Base-by-base conservation (phyloP, 2,888 invertebrate species). In the Dasypolia templi region DNA sequence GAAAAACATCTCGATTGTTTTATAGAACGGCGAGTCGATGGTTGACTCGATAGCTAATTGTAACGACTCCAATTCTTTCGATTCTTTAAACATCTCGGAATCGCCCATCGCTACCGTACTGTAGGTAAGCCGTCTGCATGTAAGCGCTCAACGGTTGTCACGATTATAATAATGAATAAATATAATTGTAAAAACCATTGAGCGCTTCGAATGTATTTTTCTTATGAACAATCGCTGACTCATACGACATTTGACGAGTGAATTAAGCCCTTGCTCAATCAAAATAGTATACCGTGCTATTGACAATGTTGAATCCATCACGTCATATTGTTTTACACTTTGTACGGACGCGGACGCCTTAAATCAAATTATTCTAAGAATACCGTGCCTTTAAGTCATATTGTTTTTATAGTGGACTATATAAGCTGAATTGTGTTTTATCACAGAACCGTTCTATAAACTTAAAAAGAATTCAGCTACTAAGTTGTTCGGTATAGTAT, bases 331-430 rank as follows among this genome's bases (percentile, higher is more conserved):
- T 22, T 66, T 12, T 29, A 35, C 32, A 79, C 71, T 79, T 81
- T 83, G 71, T 83, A 66, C 29, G 14, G 56, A 66, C 17, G 62
- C 29, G 14, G 56, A 66, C 17, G 62, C 19, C 22, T 32, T 53
- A 59, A 63, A 78, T 49, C 59, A 71, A 74, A 80, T 68, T 42
- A 17, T 55, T 70, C 67, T 35, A 51, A 14, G 17, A 67, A 55
- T 44, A 51, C 14, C 26, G n/a, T 51, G 58, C n/a, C 32, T 61
- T 58, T 32, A 70, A 75, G 68, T 65, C 65, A 69, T 79, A 62
- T 66, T 58, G 58, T 69, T 84, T 75, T 82, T 84, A 76, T 77
- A 74, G 81, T 19, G 17, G 39, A 72, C 72, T 74, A 61, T 81
- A 78, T 78, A 82, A 72, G 26, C 61, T 72, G 53, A 67, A 68